Evolutionary conservation across 2,113 vertebrate species (phyloP), one percentile per base, ranked within the genome.

Genomic region (Chionodraco myersi): DNA sequence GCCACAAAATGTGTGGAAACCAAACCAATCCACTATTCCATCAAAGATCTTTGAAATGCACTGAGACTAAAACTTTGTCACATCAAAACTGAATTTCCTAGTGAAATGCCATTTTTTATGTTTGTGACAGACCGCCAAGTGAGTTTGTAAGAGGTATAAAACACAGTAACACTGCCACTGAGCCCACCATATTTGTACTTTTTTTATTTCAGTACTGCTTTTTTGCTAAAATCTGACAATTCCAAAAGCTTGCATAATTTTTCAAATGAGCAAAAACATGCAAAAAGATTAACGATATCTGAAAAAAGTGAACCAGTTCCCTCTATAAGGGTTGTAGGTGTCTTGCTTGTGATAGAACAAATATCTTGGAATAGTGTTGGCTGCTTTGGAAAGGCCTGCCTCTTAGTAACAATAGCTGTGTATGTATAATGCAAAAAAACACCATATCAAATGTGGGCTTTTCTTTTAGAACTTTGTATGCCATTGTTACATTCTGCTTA

Each of bases 81-180:
- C 58, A 30, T 75, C 49, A 54, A 76, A 72, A 41, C 48, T 71
- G 58, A 73, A 53, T 72, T 70, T 62, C 68, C 21, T 71, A 62
- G 26, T 7, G 3, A 63, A 70, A 57, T 16, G 3, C 10, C 5
- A 0, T 57, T 68, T 61, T 67, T 67, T 72, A 36, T 62, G 64
- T 54, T 57, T 64, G 48, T 75, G 57, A 76, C 72, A 23, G 34
- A 76, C 48, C 60, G 70, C 45, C 66, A 79, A n/a, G 47, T 58
- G 21, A 30, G 75, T 66, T 48, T 62, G 23, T 79, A 78, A 57
- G 51, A 58, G 57, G 36, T 52, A 57, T 57, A 64, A 82, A 67
- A 79, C 26, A 80, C 83, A 78, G 77, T 70, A 79, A 75, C 87
- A 92, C 89, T 90, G 84, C 91, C 91, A 89, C 70, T 74, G 61